Evolutionary conservation across 2,888 invertebrate genomes (phyloP).

Genomic region (Ptychoptera albimana): DNA sequence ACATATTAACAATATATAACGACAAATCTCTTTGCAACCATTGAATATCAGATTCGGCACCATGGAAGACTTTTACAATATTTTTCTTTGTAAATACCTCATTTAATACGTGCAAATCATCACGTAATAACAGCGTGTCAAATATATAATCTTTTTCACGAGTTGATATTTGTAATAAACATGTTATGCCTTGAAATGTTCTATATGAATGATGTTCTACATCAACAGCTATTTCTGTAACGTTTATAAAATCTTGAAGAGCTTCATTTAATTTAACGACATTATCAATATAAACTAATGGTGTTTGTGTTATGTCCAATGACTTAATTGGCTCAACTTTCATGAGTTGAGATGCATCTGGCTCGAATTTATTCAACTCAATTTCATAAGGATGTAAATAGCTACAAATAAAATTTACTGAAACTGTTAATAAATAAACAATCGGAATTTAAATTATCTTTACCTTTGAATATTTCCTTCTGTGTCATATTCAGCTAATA

Average conservation of each 20-base stretch:
- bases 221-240: constrained; percentile 75
- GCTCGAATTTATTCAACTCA: constrained; percentile 61
- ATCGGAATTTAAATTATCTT: not conserved
- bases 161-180: constrained; percentile 89
- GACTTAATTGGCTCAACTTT: constrained; percentile 30
- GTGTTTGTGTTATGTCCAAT: constrained; percentile 41
- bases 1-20: constrained; percentile 89
- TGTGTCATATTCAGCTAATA: constrained; percentile 52
- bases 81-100: constrained; percentile 78
- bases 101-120: constrained; percentile 68
- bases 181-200: constrained; percentile 86
- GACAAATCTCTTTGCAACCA: constrained; percentile 96
- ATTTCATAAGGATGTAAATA: constrained; percentile 79
- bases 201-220: constrained; percentile 87
- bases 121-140: constrained; percentile 72
- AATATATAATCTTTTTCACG: constrained; percentile 65
- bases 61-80: constrained; percentile 89
- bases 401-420: constrained; percentile 27
- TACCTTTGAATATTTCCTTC: constrained; percentile 39
- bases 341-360: constrained; percentile 35
- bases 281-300: constrained; percentile 50
- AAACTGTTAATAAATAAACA: not conserved
- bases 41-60: constrained; percentile 69
- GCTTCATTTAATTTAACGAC: constrained; percentile 45
- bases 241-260: constrained; percentile 44